Percentiles rank a stretch among this genome's conserved stretches.
Conservation (phyloP, 2,113 vertebrate genomes). For the Barbus barbus region DNA sequence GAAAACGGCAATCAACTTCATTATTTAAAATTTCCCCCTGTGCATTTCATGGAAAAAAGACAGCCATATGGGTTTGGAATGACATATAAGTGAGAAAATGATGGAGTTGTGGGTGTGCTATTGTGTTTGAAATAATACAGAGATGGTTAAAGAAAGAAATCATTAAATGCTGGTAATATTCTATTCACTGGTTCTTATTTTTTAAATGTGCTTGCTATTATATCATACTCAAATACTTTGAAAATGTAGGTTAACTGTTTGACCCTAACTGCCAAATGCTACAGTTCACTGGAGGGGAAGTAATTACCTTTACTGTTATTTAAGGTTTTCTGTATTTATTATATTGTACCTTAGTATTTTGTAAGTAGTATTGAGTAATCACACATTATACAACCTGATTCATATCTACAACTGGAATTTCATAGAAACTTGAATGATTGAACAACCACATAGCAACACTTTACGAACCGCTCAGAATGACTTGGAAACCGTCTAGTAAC, state of each 20-base stretch:
- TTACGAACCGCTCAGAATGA: no score
- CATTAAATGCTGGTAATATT: background rate
- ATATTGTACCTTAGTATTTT: background rate
- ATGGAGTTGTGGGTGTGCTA: no score
- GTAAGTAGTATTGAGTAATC: background rate
- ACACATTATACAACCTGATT: background rate
- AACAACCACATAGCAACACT: background rate
- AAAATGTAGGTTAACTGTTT: background rate
- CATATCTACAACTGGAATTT: background rate
- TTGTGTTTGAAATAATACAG: background rate
- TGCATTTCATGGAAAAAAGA: background rate
- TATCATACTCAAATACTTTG: background rate
- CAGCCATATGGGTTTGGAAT: background rate
- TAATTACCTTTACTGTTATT: background rate
- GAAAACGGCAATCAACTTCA: background rate
- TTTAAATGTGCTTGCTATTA: background rate
- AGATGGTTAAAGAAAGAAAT: background rate
- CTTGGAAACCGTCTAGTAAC: no score
- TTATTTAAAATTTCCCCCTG: background rate
- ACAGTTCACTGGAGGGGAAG: background rate
- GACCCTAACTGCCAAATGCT: background rate
- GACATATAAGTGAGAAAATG: background rate
- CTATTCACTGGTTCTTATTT: background rate
- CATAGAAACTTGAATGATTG: background rate
- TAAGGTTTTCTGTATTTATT: background rate